Base-by-base conservation (phyloP, 2,888 invertebrate genomes). In the Parthenolecanium corni region DNA sequence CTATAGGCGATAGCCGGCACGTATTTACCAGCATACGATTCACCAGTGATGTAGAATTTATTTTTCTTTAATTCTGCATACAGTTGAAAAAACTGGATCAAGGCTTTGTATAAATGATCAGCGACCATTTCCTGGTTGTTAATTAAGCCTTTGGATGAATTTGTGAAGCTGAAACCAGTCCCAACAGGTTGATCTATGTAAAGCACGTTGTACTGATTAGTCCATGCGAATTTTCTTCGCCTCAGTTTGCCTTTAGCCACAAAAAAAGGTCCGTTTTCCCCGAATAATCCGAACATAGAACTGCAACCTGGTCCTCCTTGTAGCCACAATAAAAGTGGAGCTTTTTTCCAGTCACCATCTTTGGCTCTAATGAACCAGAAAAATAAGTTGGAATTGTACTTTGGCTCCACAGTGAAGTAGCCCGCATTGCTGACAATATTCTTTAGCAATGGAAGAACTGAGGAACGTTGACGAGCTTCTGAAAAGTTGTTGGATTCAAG, bases 131-230 rank as follows among this genome's bases (percentile, higher is more conserved):
- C 81, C 73, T 93, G 84, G 72, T 88, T 84, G 3, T 76, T 80
- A 11, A 86, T 86, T 74, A 86, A 31, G 31, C 31, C 31, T 73
- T 86, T 93, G 0, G 92, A 92, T 18, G 16, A 18, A 64, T 80
- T 74, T 2, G 46, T 57, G 70, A 90, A 93, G 74, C 93, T 93
- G 72, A 86, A 95, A 0, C 94, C 94, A 2, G 90, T 86, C 1
- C 91, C 90, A 1, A 89, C 93, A 0, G 94, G 94, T 73, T 91
- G 94, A 72, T 95, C 94, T 63, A 95, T 86, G 72, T 88, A 95
- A 61, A 94, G 79, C 44, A 94, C 74, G 68, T 85, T 83, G 72
- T 89, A 88, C 14, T 81, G 81, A 40, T 79, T 74, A 62, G 82
- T 84, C 94, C 94, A 94, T 9, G 85, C 81, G 68, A 84, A 85